Conservation (phyloP, 2,888 invertebrate species). For the Erpobdella octoculata region DNA sequence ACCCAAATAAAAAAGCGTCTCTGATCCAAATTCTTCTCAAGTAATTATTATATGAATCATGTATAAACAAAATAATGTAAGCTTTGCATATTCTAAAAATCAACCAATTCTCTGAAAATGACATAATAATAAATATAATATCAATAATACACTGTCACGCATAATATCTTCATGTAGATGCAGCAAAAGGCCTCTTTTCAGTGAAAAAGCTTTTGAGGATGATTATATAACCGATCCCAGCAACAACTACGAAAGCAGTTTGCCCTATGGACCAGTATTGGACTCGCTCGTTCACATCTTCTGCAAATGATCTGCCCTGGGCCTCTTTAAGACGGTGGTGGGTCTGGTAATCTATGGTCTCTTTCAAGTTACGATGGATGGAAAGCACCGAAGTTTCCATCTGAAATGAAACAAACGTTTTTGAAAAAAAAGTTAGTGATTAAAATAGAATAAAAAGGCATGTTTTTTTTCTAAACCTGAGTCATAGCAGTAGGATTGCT, state of each 20-base stretch:
- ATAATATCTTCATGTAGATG: constrained; percentile 14
- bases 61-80: too few relatives aligned
- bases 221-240: constrained; percentile 80
- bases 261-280: constrained; percentile 76
- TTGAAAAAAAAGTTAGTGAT: neutral
- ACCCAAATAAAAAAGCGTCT: too few relatives aligned
- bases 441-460: neutral
- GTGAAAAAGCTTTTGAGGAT: constrained; percentile 84
- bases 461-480: constrained; percentile 51
- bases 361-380: constrained; percentile 78
- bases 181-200: constrained; percentile 55
- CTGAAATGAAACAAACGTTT: constrained; percentile 53
- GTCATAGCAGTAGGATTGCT: constrained; percentile 76
- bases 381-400: constrained; percentile 84
- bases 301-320: constrained; percentile 86
- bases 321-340: constrained; percentile 90
- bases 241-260: constrained; percentile 72
- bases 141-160: too few relatives aligned
- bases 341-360: constrained; percentile 87
- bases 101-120: too few relatives aligned
- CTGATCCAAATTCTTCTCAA: too few relatives aligned
- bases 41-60: too few relatives aligned
- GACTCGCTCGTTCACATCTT: constrained; percentile 88
- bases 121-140: too few relatives aligned
- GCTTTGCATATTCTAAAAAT: too few relatives aligned